Evolutionary conservation across 2,113 vertebrate species (phyloP), one percentile per base, ranked within the genome.

Genomic region (Ochotona princeps): DNA sequence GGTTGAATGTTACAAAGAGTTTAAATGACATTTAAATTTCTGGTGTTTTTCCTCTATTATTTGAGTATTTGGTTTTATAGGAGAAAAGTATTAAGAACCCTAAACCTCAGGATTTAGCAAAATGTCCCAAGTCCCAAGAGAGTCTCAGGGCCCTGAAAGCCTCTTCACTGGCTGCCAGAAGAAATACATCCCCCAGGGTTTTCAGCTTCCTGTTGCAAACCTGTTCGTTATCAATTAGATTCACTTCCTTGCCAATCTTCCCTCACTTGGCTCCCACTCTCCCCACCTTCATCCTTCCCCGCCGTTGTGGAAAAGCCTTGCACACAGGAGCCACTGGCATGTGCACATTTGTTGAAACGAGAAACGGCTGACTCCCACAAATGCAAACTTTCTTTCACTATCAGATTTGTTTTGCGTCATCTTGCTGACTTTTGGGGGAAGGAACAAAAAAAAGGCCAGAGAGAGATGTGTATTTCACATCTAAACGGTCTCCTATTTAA

Each of bases 401-500:
- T 73, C 92, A 91, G 2, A 95, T 97, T 85, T 7, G 54, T 96
- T 95, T 97, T 89, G 94, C 92, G 80, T 93, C 70, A 94, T 93
- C 79, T 63, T 57, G 57, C 25, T 0, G 38, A 88, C n/a, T 66
- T 72, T 93, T 83, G 23, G 7, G 5, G 10, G 6, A 6, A 26
- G 8, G 2, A 1, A 2, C 12, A 18, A 25, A 10, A 17, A 57
- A 25, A 2, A 47, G 4, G 12, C 25, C 23, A 51, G 28, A 95
- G 23, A 81, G 38, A 65, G 7, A 89, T 75, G 75, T 79, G 82
- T 94, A 95, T 75, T 90, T 90, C 92, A 86, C 72, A 47, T 89
- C 90, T 96, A 93, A 97, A 97, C 60, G 91, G 79, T 97, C 86
- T 85, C 44, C 95, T 97, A 95, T 98, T 98, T 97, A 98, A 97